Conservation (phyloP, 2,797 vertebrate genomes). For the Hapalemur alaotrensis region DNA sequence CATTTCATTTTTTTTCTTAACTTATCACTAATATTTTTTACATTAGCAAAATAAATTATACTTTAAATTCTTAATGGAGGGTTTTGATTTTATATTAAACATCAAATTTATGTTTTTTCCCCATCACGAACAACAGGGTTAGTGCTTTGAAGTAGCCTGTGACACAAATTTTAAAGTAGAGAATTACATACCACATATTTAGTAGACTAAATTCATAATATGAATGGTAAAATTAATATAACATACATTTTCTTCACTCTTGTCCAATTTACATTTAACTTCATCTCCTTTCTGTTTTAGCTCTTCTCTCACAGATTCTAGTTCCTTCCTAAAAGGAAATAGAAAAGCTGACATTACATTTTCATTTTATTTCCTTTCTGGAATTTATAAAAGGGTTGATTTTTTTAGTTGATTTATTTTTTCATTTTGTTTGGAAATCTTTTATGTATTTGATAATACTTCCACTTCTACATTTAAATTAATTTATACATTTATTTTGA, state of each 20-base stretch:
- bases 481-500: constrained; percentile 47
- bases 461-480: neutral
- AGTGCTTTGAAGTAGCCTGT: neutral
- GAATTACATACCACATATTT: neutral
- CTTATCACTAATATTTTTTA: constrained; percentile 34
- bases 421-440: constrained; percentile 45
- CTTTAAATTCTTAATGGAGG: constrained; percentile 6
- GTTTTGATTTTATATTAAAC: constrained; percentile 30
- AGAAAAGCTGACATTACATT: neutral
- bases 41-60: constrained; percentile 21
- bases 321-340: constrained; percentile 86
- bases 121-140: neutral
- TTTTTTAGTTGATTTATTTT: neutral
- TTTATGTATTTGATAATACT: neutral
- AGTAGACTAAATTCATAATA: constrained; percentile 22
- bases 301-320: constrained; percentile 84
- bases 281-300: constrained; percentile 86
- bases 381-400: neutral
- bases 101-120: constrained; percentile 17
- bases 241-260: constrained; percentile 89
- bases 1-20: constrained; percentile 30
- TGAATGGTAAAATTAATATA: neutral
- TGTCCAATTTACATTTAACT: constrained; percentile 85
- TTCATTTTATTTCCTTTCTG: constrained; percentile 53
- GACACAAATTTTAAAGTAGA: constrained; percentile 38